Base-by-base conservation (phyloP, 2,113 vertebrate genomes). In the Leucopsar rothschildi region DNA sequence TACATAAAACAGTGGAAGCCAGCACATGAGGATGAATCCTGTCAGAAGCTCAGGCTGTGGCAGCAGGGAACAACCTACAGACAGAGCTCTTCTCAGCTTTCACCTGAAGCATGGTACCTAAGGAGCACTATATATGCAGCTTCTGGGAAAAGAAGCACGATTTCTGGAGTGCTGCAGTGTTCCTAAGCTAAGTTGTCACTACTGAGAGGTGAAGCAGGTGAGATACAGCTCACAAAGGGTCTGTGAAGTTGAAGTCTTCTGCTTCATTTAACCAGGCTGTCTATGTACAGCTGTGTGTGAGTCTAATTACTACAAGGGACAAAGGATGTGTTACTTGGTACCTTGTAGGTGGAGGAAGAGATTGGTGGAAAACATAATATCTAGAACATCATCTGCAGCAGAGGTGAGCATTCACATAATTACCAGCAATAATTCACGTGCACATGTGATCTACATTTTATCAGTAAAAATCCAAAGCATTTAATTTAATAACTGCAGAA, bases 241-340 rank as follows among this genome's bases (percentile, higher is more conserved):
- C 29, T 56, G 45, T 75, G 60, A 84, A 69, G 13, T 45, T 61
- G 64, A 78, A 64, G 24, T 50, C 24, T 82, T 82, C 78, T 73
- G 52, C 69, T 88, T 77, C 27, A 87, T 89, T 82, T 40, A 80
- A 86, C 33, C 71, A 53, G 56, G 75, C 40, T 82, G 84, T 57
- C 56, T 82, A 19, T 11, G 31, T 61, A 19, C 16, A 33, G 28
- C 29, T 79, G 14, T 37, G 53, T 31, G 55, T 64, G 55, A 91
- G 28, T 52, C 75, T 70, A 77, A 90, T 75, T 53, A 68, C 17
- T 57, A 10, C 16, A 31, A 75, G 9, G 66, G 33, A 82, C 33
- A 77, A 68, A 66, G n/a, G 27, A 81, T 63, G 7, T 25, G 37
- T 65, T 77, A 40, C 42, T 52, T 39, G 53, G 42, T 52, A 59